phyloP scores from a whole-genome alignment of 1,140 invertebrate genomes.

The Cecropterus lyciades region DNA sequence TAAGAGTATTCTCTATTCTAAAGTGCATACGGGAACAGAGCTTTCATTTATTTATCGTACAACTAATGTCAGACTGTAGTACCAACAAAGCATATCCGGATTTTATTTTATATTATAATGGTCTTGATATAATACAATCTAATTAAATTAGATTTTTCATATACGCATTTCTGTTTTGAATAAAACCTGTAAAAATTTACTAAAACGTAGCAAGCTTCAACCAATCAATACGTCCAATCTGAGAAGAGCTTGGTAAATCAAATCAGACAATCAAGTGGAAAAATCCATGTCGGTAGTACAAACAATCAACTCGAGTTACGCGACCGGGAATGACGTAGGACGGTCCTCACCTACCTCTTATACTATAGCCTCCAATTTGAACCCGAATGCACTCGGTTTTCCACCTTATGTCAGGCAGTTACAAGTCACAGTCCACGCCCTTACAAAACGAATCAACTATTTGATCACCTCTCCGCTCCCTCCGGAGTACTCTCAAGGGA shows the following conservation, averaged over 20 bases:
- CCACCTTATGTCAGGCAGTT: not conserved
- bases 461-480: constrained; percentile 68
- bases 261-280: constrained; percentile 83
- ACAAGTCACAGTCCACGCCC: not conserved
- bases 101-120: no score
- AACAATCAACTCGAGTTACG: constrained; percentile 82
- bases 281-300: constrained; percentile 78
- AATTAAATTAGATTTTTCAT: no score
- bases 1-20: no score
- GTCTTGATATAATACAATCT: no score
- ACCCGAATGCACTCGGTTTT: constrained; percentile 1
- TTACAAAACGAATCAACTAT: constrained; percentile 45
- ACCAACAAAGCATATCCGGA: no score
- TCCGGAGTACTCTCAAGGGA: constrained; percentile 53
- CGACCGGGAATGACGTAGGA: constrained; percentile 65
- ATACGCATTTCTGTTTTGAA: no score
- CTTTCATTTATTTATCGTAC: no score
- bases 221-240: constrained; percentile 60
- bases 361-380: constrained; percentile 3
- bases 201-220: constrained; percentile 19
- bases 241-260: constrained; percentile 74
- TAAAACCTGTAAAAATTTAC: not conserved
- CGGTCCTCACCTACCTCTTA: constrained; percentile 53
- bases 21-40: no score
- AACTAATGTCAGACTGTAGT: no score